A percentile compares a stretch with the other conserved stretches of the same genome.
These are phyloP conservation scores for Chionoecetes opilio DNA, from an alignment of 1,140 invertebrate genomes.

Conservation along the genomic window DNA sequence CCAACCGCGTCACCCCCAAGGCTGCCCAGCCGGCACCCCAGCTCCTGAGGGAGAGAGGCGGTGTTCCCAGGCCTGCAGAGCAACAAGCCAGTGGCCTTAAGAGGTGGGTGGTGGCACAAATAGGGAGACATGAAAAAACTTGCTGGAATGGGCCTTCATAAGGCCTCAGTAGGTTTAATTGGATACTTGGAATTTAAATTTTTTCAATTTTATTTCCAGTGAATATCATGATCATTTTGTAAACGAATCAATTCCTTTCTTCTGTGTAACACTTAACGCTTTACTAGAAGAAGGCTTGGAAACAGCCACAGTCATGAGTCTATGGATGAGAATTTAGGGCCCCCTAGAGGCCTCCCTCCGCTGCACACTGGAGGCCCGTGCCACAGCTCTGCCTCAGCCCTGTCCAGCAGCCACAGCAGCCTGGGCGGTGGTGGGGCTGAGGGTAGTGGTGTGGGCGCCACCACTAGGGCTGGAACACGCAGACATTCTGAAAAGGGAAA, in stretches of 20 bases:
- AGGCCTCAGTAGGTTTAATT: not conserved
- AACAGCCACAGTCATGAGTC: constrained; percentile 64
- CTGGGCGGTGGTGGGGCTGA: not conserved
- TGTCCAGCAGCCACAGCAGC: constrained; percentile 67
- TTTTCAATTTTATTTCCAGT: not conserved
- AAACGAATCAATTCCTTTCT: not conserved
- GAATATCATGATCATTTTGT: constrained; percentile 29
- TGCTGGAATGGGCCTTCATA: not conserved
- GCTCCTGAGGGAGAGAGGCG: constrained; percentile 68
- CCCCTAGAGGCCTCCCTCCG: constrained; percentile 32
- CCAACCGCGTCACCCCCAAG: constrained; percentile 79
- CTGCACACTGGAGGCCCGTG: not conserved
- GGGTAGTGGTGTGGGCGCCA: constrained; percentile 35
- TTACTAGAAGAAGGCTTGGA: constrained; percentile 50
- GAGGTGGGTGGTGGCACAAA: constrained; percentile 59
- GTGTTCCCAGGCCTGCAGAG: constrained; percentile 40
- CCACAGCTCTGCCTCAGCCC: constrained; percentile 46
- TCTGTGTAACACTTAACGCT: constrained; percentile 35
- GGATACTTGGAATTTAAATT: not conserved
- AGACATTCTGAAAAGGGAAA: constrained; percentile 37
- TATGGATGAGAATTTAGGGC: constrained; percentile 42
- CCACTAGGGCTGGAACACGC: not conserved
- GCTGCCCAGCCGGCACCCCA: constrained; percentile 72
- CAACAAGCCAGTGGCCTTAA: constrained; percentile 67
- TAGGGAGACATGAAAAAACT: not conserved